Percentiles rank a stretch among this genome's conserved stretches.
Evolutionary conservation across 2,113 vertebrate species (phyloP).

Genomic region (Dicentrarchus labrax): DNA sequence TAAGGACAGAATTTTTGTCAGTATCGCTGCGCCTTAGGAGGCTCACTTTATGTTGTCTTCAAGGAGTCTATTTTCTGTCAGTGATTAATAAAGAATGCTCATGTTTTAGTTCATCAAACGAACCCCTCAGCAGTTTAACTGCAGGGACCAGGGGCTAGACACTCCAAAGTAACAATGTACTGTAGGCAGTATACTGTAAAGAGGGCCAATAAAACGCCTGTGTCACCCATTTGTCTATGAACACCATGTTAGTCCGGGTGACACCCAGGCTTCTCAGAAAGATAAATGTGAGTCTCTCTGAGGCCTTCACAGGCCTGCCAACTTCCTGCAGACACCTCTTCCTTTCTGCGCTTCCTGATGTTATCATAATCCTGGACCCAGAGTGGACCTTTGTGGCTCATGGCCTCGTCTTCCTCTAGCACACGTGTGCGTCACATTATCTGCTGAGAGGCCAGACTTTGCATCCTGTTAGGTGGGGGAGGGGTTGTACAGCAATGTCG

Average conservation of each 20-base stretch:
- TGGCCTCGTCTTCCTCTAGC: slow-evolving; percentile 83
- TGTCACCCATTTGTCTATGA: slow-evolving; percentile 45
- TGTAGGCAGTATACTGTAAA: slow-evolving; percentile 8
- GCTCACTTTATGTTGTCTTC: slow-evolving; percentile 40
- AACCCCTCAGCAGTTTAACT: not conserved
- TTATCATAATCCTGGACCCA: slow-evolving; percentile 84
- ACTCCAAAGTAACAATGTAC: not conserved
- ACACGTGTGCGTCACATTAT: slow-evolving; percentile 90
- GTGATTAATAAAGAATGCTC: slow-evolving; percentile 33
- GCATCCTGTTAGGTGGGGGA: slow-evolving; percentile 82
- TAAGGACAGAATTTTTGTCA: slow-evolving; percentile 51
- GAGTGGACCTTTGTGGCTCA: slow-evolving; percentile 85
- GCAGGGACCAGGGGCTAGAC: not conserved
- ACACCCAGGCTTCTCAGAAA: slow-evolving; percentile 71
- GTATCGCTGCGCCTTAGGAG: slow-evolving; percentile 24
- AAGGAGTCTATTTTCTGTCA: slow-evolving; percentile 33
- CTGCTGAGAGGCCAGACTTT: slow-evolving; percentile 86
- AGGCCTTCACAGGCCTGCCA: slow-evolving; percentile 76
- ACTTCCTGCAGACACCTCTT: slow-evolving; percentile 85
- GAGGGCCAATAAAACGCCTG: slow-evolving; percentile 47
- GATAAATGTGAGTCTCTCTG: slow-evolving; percentile 75
- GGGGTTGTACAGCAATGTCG: slow-evolving; percentile 69
- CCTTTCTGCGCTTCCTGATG: slow-evolving; percentile 83
- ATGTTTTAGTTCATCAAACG: slow-evolving; percentile 9
- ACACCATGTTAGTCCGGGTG: slow-evolving; percentile 49